phyloP scores from a whole-genome alignment of 2,888 invertebrate genomes.

The Phaonia tiefii region DNA sequence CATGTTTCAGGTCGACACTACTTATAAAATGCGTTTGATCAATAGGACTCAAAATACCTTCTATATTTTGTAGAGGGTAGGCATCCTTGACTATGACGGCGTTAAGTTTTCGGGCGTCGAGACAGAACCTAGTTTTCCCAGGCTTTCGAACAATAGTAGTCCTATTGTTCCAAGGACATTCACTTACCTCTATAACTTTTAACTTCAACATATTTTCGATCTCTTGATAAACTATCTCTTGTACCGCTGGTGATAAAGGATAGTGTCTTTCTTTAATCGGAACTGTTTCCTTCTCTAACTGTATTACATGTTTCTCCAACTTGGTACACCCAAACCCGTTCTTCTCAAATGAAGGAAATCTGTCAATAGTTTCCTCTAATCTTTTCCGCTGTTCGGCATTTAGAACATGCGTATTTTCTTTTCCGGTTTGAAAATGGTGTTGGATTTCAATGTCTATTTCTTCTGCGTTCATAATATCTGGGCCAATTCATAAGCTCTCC shows the following conservation, averaged over 20 bases:
- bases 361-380: neutral
- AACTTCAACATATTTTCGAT: constrained; percentile 71
- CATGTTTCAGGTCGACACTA: constrained; percentile 35
- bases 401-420: neutral
- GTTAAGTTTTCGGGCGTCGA: too few species aligned
- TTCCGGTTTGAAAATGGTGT: neutral
- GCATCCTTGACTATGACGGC: too few species aligned
- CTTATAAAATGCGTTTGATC: constrained; percentile 37
- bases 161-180: constrained; percentile 33
- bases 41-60: neutral
- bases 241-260: constrained; percentile 56
- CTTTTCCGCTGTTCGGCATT: neutral
- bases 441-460: constrained; percentile 2
- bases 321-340: neutral
- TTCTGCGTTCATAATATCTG: constrained; percentile 3
- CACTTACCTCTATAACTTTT: neutral
- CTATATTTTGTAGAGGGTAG: too few species aligned
- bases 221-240: constrained; percentile 64
- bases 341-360: neutral
- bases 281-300: neutral
- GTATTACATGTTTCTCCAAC: neutral
- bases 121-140: neutral
- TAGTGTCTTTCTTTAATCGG: constrained; percentile 39
- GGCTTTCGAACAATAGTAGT: constrained; percentile 25
- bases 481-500: neutral